phyloP scores from a whole-genome alignment of 2,113 vertebrate species.

The Neotoma lepida region DNA sequence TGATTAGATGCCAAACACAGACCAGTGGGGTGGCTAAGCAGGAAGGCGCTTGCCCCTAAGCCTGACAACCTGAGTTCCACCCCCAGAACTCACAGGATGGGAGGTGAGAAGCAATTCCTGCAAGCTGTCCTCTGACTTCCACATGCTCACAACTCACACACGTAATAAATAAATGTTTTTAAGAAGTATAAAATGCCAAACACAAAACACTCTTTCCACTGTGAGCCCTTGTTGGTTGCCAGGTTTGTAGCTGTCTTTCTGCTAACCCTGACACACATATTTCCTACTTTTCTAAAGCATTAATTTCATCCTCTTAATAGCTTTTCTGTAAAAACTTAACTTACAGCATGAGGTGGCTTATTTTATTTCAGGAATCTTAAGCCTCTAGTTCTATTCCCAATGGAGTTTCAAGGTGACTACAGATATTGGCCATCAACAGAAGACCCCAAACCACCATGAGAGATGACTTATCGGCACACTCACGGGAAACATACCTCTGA shows the following conservation, averaged over 20 bases:
- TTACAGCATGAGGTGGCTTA: neutral
- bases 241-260: neutral
- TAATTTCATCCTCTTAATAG: neutral
- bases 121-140: neutral
- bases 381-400: neutral
- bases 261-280: neutral
- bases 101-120: neutral
- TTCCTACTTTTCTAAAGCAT: conserved; percentile 37
- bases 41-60: neutral
- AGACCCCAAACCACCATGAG: neutral
- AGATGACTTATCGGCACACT: neutral
- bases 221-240: neutral
- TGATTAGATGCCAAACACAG: neutral
- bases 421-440: neutral
- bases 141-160: neutral
- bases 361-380: conserved; percentile 21
- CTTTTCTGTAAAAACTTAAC: conserved; percentile 24
- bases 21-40: neutral
- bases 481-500: neutral
- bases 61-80: no score
- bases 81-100: neutral
- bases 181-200: conserved; percentile 31
- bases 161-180: neutral
- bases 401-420: neutral
- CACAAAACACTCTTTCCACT: neutral